These are phyloP conservation scores for Egretta garzetta DNA, from an alignment of 2,113 vertebrate genomes.

Conservation along the genomic window DNA sequence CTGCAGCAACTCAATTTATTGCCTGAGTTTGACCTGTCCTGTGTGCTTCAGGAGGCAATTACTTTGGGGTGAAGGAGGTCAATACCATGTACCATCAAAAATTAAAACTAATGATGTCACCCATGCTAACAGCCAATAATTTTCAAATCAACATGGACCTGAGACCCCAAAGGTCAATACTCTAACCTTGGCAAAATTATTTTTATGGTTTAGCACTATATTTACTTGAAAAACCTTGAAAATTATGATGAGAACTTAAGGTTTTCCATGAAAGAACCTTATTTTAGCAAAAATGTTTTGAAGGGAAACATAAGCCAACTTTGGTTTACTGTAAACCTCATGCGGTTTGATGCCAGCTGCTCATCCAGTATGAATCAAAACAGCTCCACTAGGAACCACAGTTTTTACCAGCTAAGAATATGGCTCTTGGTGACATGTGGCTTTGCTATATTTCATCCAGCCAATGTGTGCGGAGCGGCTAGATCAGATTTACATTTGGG, in stretches of 20 bases:
- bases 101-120: neutral
- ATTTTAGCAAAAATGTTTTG: neutral
- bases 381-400: neutral
- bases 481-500: neutral
- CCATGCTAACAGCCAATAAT: fast-evolving
- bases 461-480: neutral
- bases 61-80: neutral
- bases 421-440: neutral
- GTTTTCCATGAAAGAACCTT: neutral
- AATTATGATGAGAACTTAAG: neutral
- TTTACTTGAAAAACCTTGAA: neutral
- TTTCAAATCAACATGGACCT: neutral
- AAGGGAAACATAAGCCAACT: neutral
- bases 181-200: neutral
- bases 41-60: neutral
- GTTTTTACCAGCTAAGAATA: neutral
- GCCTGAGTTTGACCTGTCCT: neutral
- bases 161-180: neutral
- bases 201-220: neutral
- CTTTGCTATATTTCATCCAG: neutral
- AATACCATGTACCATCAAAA: neutral
- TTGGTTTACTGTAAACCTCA: neutral
- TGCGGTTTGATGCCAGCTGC: neutral
- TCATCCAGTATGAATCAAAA: neutral
- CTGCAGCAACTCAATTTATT: neutral